Conservation (phyloP, 2,888 invertebrate species). For the Trisateles emortualis region DNA sequence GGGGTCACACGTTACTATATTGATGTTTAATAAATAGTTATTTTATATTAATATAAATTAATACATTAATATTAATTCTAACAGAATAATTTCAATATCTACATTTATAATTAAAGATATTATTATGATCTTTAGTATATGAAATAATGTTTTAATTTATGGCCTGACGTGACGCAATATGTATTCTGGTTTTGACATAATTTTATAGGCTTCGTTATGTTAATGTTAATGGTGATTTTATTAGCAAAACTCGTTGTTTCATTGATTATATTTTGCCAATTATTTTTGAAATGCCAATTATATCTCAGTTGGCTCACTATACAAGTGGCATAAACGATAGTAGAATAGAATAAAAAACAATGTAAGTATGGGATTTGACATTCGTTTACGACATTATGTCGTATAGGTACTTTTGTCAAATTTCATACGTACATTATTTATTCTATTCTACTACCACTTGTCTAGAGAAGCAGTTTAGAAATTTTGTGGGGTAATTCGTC, state of each 20-base stretch:
- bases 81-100: conserved; percentile 29
- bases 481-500: too few relatives aligned
- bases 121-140: conserved; percentile 17
- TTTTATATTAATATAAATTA: conserved; percentile 23
- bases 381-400: too few relatives aligned
- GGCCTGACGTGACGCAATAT: conserved; percentile 7
- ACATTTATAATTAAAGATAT: conserved; percentile 38
- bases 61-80: conserved; percentile 29
- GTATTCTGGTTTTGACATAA: conserved; percentile 12
- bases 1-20: conserved; percentile 29
- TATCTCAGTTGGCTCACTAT: too few relatives aligned
- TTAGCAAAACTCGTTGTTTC: background rate
- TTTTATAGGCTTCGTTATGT: background rate
- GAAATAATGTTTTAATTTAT: conserved; percentile 29
- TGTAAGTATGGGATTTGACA: too few relatives aligned
- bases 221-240: background rate
- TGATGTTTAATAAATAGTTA: conserved; percentile 21
- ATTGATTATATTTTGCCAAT: background rate
- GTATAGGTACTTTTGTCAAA: too few relatives aligned
- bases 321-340: too few relatives aligned
- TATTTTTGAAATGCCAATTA: too few relatives aligned
- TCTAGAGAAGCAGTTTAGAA: too few relatives aligned
- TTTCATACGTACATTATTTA: too few relatives aligned
- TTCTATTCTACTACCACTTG: too few relatives aligned
- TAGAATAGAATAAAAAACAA: too few relatives aligned